Percentiles rank a stretch among this genome's conserved stretches.
phyloP scores from a whole-genome alignment of 1,140 invertebrate genomes.

The Drosophila leontia region DNA sequence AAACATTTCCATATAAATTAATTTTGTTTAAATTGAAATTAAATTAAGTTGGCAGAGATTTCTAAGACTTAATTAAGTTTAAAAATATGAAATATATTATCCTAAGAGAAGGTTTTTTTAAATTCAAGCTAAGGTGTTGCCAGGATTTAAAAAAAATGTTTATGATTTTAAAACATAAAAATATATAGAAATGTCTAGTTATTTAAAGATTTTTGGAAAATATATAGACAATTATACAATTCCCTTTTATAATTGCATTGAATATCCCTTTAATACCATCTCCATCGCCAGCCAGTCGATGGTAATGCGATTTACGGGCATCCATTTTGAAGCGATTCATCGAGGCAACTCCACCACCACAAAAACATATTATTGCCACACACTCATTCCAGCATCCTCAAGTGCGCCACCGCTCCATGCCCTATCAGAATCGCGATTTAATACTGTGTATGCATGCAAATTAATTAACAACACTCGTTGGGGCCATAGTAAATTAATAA shows the following conservation, averaged over 20 bases:
- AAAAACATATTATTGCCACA: constrained; percentile 39
- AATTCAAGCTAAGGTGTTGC: too few species aligned
- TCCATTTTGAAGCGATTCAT: constrained; percentile 54
- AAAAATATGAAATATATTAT: too few species aligned
- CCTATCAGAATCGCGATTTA: constrained; percentile 18
- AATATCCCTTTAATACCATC: constrained; percentile 5
- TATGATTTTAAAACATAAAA: not conserved
- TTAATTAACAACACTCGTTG: constrained; percentile 67
- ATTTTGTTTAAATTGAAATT: not conserved
- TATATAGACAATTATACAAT: not conserved
- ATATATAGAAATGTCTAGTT: not conserved
- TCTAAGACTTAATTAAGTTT: too few species aligned
- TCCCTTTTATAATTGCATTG: not conserved
- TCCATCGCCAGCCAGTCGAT: constrained; percentile 34
- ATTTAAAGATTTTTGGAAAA: not conserved
- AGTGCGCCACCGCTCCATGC: not conserved
- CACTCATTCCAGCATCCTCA: constrained; percentile 15
- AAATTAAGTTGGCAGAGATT: not conserved
- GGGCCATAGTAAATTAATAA: constrained; percentile 67
- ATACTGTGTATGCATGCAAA: constrained; percentile 55
- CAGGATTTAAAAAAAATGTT: too few species aligned
- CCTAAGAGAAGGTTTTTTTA: too few species aligned
- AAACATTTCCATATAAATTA: not conserved
- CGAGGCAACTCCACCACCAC: constrained; percentile 33
- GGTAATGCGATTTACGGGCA: constrained; percentile 67